Base-by-base conservation (phyloP, 2,888 invertebrate genomes). In the Empis livida region DNA sequence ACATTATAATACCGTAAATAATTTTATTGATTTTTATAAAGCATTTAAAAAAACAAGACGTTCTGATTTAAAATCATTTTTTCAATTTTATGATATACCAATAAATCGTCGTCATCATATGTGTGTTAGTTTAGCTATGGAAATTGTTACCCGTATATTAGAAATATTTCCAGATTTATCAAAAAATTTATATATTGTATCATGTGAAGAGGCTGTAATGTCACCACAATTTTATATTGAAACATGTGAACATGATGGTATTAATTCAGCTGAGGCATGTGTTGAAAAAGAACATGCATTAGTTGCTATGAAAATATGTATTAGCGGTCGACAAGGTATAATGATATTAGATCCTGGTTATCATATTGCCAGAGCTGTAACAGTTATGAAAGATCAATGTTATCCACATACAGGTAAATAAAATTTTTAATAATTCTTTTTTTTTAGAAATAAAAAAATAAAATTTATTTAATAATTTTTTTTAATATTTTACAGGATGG, bases 321-420 rank as follows among this genome's bases (percentile, higher is more conserved):
- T 91, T 48, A 80, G 77, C 43, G 85, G 82, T 30, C 77, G 92
- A 37, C 68, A 72, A 1, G 92, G 91, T 30, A 73, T 86, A 44
- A 70, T 92, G 71, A 76, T 93, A 17, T 78, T 91, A 38, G 93
- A 93, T 73, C 90, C 92, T 1, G 92, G 92, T 15, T 93, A 93
- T 70, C 92, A 93, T 67, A 84, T 92, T 51, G 83, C 86, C 39
- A 75, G 89, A 51, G 83, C 86, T 48, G 78, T 92, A 51, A 88
- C 90, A 17, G 82, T 91, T 45, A 93, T 92, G 92, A 74, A 77
- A 35, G 92, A 93, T 65, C 76, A 80, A 51, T 73, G 76, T 43
- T 89, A 86, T 69, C 93, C 92, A 13, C 89, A 93, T 60, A 91
- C 92, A 51, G 67, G 67, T 69, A 53, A 8, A 8, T n/a, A n/a